These are phyloP conservation scores for Sigmodon hispidus DNA, from an alignment of 2,113 vertebrate species.

Conservation along the genomic window DNA sequence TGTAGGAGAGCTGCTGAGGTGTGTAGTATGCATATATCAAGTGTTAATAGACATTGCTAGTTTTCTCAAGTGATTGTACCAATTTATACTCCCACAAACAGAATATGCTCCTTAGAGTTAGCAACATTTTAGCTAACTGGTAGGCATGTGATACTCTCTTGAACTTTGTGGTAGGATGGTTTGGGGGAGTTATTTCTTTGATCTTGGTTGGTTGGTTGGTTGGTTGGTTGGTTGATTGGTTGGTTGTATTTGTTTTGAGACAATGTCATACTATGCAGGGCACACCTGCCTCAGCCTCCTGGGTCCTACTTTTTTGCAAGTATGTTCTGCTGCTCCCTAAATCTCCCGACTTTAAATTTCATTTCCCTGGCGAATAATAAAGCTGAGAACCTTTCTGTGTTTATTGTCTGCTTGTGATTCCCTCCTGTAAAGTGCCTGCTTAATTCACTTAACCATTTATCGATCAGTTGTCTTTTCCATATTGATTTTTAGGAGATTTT, in stretches of 20 bases:
- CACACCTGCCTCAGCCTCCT: neutral
- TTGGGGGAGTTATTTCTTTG: neutral
- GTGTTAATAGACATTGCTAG: neutral
- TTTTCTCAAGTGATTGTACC: neutral
- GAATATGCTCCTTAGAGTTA: neutral
- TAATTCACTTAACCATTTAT: neutral
- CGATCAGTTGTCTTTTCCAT: neutral
- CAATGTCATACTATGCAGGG: neutral
- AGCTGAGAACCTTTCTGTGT: neutral
- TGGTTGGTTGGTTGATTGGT: neutral
- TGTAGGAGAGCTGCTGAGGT: neutral
- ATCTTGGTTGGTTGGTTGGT: neutral
- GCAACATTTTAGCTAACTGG: neutral
- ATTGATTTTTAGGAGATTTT: constrained; percentile 32
- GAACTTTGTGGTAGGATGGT: neutral
- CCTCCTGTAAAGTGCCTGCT: neutral
- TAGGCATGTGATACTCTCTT: neutral
- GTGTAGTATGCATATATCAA: neutral
- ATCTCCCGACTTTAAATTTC: neutral
- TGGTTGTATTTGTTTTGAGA: neutral
- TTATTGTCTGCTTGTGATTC: neutral
- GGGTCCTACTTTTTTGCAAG: neutral
- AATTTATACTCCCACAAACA: neutral
- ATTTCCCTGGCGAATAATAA: neutral
- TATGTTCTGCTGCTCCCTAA: neutral